Conservation (phyloP, 2,888 invertebrate species). For the Xylota segnis region DNA sequence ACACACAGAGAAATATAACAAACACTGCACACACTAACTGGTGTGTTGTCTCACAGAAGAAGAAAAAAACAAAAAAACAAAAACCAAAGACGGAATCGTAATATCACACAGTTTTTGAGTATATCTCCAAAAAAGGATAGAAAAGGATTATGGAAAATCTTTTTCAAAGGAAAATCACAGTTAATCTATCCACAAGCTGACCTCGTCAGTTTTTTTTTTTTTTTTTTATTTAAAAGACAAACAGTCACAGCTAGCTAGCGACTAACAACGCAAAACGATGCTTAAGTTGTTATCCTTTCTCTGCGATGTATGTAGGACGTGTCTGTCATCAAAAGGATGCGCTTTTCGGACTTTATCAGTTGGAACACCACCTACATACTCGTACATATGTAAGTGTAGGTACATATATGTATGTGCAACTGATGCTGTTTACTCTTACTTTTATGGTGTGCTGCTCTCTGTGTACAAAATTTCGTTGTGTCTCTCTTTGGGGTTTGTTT, state of each 20-base stretch:
- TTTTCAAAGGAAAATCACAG: constrained; percentile 47
- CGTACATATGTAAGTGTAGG: too few species aligned
- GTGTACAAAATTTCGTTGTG: constrained; percentile 56
- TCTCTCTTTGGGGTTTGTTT: constrained; percentile 50
- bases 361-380: background rate
- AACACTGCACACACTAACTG: constrained; percentile 30
- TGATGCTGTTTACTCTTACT: constrained; percentile 62
- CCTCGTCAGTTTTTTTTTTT: constrained; percentile 3
- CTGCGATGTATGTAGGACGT: constrained; percentile 34
- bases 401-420: background rate
- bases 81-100: constrained; percentile 62
- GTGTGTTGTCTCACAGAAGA: constrained; percentile 11
- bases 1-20: background rate
- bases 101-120: constrained; percentile 59
- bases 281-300: constrained; percentile 56
- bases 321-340: constrained; percentile 74
- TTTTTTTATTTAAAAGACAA: constrained; percentile 12
- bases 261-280: constrained; percentile 45
- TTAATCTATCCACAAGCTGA: constrained; percentile 42
- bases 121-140: constrained; percentile 37
- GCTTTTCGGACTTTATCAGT: constrained; percentile 51
- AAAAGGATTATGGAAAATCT: constrained; percentile 19
- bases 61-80: constrained; percentile 31
- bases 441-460: constrained; percentile 34
- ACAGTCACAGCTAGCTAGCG: constrained; percentile 32